Base-by-base conservation (phyloP, 2,113 vertebrate genomes). In the Boulengeromyrus knoepffleri region DNA sequence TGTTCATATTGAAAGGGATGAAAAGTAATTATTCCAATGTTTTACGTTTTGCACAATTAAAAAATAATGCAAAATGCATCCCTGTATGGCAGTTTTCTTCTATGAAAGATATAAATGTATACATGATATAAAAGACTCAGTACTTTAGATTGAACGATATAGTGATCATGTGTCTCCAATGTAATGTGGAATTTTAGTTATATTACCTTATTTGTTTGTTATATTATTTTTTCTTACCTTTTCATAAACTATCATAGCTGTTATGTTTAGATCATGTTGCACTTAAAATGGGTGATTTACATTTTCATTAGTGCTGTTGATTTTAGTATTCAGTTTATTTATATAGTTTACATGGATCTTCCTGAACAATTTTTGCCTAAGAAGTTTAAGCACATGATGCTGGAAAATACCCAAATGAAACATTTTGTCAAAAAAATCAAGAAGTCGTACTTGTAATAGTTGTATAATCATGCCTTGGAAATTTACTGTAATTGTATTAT, bases 31-130 rank as follows among this genome's bases (percentile, higher is more conserved):
- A 42, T 27, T 45, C 39, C 39, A 13, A 62, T 42, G 45, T 56
- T 85, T 89, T 45, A 85, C 47, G 24, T 58, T 31, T 62, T 58
- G 89, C 80, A 84, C 39, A 50, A 84, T 47, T 84, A 31, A 39
- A 89, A 58, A 84, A 89, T 84, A 89, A 56, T 83, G 42, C 49
- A 84, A 50, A 36, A 42, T 56, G 36, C 66, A 49, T 87, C n/a
- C n/a, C 36, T 80, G 31, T 80, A 80, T 80, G 31, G 70, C 70
- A 77, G 70, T 80, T 88, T 47, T 88, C 45, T 80, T 83, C 46
- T 53, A 52, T 83, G 77, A 39, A 52, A 47, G 46, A 27, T 70
- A 70, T 13, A 70, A 70, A 70, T 70, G 27, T 31, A 31, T 31
- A 27, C 10, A 70, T 70, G 62, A 31, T 70, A 70, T 70, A 70